Conservation (phyloP, 2,888 invertebrate species). For the Tipula helvola region DNA sequence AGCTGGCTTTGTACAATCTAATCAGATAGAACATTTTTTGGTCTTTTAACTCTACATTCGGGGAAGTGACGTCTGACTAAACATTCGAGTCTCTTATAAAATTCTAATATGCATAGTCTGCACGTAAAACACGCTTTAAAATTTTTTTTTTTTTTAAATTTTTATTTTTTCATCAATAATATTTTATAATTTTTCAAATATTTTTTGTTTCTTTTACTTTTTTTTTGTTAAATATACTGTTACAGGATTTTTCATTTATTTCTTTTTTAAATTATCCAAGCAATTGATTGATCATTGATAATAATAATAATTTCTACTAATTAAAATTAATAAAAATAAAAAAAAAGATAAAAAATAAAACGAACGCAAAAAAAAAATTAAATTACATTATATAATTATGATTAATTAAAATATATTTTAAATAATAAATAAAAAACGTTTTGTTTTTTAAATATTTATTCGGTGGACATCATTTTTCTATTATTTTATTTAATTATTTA, state of each 20-base stretch:
- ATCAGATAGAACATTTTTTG: too few relatives aligned
- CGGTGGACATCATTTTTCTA: slow-evolving; percentile 4
- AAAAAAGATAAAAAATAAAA: neutral
- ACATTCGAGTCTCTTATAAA: too few relatives aligned
- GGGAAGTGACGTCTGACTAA: too few relatives aligned
- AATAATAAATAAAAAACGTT: neutral
- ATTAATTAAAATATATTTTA: neutral
- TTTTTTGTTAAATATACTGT: neutral
- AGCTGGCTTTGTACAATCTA: too few relatives aligned
- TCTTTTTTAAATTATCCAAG: neutral
- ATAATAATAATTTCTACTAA: neutral
- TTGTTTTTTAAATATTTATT: neutral
- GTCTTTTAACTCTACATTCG: too few relatives aligned
- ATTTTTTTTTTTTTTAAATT: neutral
- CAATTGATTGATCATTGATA: neutral
- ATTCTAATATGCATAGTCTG: too few relatives aligned
- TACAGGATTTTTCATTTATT: neutral
- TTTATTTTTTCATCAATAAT: neutral
- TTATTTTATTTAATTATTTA: neutral
- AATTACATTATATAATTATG: neutral
- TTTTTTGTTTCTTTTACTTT: neutral
- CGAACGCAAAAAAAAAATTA: neutral
- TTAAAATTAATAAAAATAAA: neutral
- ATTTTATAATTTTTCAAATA: slow-evolving; percentile 4
- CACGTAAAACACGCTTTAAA: neutral